These are phyloP conservation scores for Lasioglossum malachurum DNA, from an alignment of 2,888 invertebrate genomes.

Conservation along the genomic window DNA sequence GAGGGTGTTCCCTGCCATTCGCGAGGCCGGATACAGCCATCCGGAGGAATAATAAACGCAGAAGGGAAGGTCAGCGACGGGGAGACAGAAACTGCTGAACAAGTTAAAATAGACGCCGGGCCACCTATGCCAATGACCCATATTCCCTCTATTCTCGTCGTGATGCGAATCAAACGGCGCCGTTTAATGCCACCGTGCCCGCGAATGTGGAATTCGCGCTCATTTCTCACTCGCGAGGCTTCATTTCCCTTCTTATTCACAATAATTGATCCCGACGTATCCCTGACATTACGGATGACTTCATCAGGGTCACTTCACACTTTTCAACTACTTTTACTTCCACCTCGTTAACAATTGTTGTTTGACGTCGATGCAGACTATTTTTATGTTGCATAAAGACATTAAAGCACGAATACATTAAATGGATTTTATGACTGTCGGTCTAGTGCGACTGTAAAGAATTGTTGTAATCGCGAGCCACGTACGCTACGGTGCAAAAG, in stretches of 20 bases:
- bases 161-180: constrained; percentile 40
- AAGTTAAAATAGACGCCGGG: constrained; percentile 63
- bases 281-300: neutral
- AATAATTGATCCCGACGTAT: neutral
- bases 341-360: neutral
- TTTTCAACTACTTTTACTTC: neutral
- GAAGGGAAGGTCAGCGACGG: constrained; percentile 73
- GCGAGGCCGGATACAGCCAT: constrained; percentile 43
- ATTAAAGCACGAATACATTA: too few relatives aligned
- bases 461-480: neutral
- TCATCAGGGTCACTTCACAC: neutral
- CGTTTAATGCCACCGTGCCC: constrained; percentile 26
- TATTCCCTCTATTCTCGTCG: constrained; percentile 69
- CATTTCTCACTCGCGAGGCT: neutral
- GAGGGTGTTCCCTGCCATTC: neutral
- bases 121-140: constrained; percentile 75
- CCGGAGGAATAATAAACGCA: constrained; percentile 64
- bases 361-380: too few relatives aligned
- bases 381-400: too few relatives aligned
- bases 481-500: too few relatives aligned
- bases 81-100: constrained; percentile 40
- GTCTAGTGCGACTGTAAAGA: neutral
- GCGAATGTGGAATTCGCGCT: neutral
- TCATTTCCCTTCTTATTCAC: neutral
- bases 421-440: neutral